Conservation (phyloP, 2,797 vertebrate species). For the Sebastes diaconus region DNA sequence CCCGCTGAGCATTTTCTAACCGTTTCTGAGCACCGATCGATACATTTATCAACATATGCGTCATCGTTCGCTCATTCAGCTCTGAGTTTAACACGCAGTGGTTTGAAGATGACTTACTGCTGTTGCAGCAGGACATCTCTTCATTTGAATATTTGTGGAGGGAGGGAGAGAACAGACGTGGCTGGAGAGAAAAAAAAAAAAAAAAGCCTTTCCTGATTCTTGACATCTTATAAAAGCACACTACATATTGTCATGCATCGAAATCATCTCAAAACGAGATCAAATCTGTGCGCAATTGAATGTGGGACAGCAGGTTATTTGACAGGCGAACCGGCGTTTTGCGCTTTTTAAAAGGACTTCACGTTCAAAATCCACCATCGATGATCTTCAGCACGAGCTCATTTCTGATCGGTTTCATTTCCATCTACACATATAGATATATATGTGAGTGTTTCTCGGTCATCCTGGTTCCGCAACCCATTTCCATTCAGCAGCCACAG, state of each 20-base stretch:
- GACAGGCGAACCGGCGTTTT: constrained; percentile 69
- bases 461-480: constrained; percentile 51
- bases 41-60: constrained; percentile 39
- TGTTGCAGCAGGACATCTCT: constrained; percentile 69
- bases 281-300: constrained; percentile 54
- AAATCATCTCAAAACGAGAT: background rate
- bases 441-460: constrained; percentile 21
- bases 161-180: constrained; percentile 16
- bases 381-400: background rate
- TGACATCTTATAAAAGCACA: background rate
- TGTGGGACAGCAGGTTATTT: constrained; percentile 60
- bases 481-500: constrained; percentile 43
- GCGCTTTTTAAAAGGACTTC: constrained; percentile 30
- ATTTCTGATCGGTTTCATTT: constrained; percentile 4
- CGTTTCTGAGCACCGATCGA: constrained; percentile 41
- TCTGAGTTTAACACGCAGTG: constrained; percentile 30
- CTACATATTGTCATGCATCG: background rate
- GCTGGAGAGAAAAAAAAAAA: background rate
- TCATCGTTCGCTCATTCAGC: constrained; percentile 30
- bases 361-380: constrained; percentile 28
- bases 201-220: background rate
- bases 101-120: constrained; percentile 60
- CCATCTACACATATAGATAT: too few species aligned
- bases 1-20: constrained; percentile 22
- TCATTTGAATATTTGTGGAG: constrained; percentile 63